Evolutionary conservation across 2,113 vertebrate species (phyloP).

Genomic region (Chamaetylas fuelleborni): DNA sequence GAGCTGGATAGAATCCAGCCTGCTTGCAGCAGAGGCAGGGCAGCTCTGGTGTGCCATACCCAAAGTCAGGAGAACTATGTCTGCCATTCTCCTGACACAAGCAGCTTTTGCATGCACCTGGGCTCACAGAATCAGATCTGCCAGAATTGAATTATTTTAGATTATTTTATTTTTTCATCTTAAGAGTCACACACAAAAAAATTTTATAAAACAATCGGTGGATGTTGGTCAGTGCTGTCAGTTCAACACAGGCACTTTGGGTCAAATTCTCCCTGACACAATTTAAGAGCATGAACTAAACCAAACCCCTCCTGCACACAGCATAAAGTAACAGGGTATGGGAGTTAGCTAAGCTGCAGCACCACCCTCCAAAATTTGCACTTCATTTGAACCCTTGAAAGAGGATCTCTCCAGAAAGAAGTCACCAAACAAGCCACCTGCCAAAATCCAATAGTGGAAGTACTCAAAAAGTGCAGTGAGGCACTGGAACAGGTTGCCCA

Average conservation of each 20-base stretch:
- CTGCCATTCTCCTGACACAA: neutral
- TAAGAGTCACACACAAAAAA: neutral
- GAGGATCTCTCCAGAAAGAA: neutral
- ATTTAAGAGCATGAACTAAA: neutral
- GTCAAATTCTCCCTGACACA: neutral
- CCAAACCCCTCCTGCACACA: neutral
- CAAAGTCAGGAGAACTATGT: neutral
- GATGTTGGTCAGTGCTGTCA: neutral
- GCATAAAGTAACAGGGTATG: neutral
- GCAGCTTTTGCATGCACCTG: neutral
- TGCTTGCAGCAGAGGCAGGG: neutral
- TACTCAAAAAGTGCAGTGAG: neutral
- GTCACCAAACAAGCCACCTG: neutral
- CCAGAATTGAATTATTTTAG: neutral
- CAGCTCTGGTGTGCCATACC: neutral
- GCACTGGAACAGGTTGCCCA: neutral
- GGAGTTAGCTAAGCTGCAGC: neutral
- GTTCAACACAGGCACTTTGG: neutral
- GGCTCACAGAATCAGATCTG: neutral
- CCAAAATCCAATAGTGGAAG: neutral
- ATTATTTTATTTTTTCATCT: neutral
- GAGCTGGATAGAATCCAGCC: neutral
- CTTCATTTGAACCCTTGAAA: neutral
- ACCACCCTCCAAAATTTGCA: neutral
- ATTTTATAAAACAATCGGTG: rapidly evolving